phyloP scores from a whole-genome alignment of 2,797 vertebrate species.

The Crax fasciolata region DNA sequence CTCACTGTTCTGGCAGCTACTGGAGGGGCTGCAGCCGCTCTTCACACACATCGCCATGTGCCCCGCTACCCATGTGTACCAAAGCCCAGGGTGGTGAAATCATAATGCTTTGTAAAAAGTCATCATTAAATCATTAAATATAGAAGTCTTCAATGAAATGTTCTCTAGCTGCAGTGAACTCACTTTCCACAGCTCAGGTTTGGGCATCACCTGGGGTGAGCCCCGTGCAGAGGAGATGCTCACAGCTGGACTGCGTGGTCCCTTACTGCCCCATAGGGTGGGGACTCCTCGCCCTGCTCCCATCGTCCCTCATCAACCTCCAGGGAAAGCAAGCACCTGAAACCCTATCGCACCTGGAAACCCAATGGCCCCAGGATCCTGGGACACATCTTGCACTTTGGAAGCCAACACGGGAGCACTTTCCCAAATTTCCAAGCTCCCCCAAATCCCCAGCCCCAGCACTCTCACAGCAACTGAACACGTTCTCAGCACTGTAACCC shows the following conservation, averaged over 20 bases:
- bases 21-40: neutral
- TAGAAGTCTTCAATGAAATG: neutral
- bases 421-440: neutral
- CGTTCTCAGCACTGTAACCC: neutral
- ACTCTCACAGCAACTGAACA: neutral
- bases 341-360: neutral
- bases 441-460: neutral
- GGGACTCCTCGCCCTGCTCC: rapidly evolving
- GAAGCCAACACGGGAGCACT: neutral
- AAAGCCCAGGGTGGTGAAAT: neutral
- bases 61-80: neutral
- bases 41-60: too few species aligned
- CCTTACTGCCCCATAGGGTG: rapidly evolving
- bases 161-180: neutral
- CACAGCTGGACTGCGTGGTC: rapidly evolving
- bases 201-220: neutral
- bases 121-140: neutral
- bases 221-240: neutral
- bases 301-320: rapidly evolving
- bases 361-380: neutral
- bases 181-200: neutral
- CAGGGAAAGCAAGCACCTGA: neutral
- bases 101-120: neutral
- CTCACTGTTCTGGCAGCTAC: neutral
- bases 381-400: neutral